Evolutionary conservation across 1,140 invertebrate genomes (phyloP), one percentile per base, ranked within the genome.

Genomic region (Maconellicoccus hirsutus): DNA sequence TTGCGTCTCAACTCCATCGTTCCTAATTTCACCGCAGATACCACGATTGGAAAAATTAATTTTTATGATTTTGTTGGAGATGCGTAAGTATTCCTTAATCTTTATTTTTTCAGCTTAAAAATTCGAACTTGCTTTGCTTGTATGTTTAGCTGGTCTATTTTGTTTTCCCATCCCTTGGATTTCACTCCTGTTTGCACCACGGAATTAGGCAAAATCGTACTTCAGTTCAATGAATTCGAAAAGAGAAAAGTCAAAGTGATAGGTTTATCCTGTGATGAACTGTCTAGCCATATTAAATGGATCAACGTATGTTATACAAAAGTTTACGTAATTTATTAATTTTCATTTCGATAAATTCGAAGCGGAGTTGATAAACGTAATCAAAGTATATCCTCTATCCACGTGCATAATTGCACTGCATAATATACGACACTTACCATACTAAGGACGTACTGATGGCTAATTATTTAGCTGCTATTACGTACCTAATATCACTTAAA

Each of bases 161-260:
- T 96, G 1, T 96, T 96, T 79, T 95, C 93, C 0, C 94, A 97
- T 79, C 94, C 94, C 0, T 87, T 90, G 21, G 94, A 96, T 78
- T 96, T 91, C 78, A 96, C 94, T 0, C 94, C 94, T 16, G 94
- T 97, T 0, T 96, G 94, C 78, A 96, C 94, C 12, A 97, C 94
- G 0, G 94, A 97, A 80, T 79, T 97, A 72, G 92, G 89, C 7
- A 80, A 86, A 42, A 86, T 92, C 63, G 88, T 89, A 1, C 84
- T 91, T 52, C 83, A 94, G 73, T 78, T 83, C 12, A 83, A 85
- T 0, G 85, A 93, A 76, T 96, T 96, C 77, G 77, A 84, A 26
- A 89, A 89, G 75, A 80, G 93, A 26, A 87, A 87, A 75, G 87
- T 90, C 0, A 95, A 96, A 81, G 77, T 94, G 10, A 82, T 95